Conservation (phyloP, 2,797 vertebrate species). For the Aldrovandia affinis region DNA sequence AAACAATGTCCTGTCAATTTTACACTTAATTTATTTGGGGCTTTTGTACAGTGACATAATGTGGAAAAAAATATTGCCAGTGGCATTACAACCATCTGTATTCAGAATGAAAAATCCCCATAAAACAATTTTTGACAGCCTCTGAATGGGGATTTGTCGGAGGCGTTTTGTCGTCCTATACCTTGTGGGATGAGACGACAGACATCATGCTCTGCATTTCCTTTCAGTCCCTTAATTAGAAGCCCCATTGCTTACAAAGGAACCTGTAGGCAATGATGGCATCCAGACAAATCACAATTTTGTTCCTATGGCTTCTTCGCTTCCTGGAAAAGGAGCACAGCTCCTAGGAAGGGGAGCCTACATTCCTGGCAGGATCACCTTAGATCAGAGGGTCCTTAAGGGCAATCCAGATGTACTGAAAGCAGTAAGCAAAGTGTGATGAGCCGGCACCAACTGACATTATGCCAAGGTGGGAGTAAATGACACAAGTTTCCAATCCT, state of each 20-base stretch:
- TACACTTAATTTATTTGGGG: slow-evolving; percentile 37
- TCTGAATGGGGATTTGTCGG: slow-evolving; percentile 14
- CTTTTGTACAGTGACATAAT: slow-evolving; percentile 41
- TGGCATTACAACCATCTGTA: slow-evolving; percentile 18
- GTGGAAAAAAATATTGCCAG: slow-evolving; percentile 42
- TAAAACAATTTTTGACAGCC: slow-evolving; percentile 14
- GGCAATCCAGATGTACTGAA: not conserved
- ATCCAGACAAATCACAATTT: not conserved
- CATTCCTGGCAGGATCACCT: not conserved
- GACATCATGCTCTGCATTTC: not conserved
- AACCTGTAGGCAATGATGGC: not conserved
- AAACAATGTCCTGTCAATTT: slow-evolving; percentile 43
- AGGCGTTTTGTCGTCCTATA: not conserved
- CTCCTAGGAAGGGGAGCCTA: not conserved
- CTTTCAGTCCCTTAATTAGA: not conserved
- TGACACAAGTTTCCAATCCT: too few relatives aligned
- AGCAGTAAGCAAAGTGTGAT: not conserved
- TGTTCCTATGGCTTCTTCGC: not conserved
- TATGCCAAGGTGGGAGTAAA: not conserved
- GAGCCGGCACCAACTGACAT: not conserved
- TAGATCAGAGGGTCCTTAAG: not conserved
- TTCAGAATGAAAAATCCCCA: not conserved
- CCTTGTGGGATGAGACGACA: not conserved
- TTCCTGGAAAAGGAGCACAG: not conserved
- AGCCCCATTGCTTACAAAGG: not conserved